phyloP scores from a whole-genome alignment of 2,113 vertebrate species.

The Syngnathus floridae region DNA sequence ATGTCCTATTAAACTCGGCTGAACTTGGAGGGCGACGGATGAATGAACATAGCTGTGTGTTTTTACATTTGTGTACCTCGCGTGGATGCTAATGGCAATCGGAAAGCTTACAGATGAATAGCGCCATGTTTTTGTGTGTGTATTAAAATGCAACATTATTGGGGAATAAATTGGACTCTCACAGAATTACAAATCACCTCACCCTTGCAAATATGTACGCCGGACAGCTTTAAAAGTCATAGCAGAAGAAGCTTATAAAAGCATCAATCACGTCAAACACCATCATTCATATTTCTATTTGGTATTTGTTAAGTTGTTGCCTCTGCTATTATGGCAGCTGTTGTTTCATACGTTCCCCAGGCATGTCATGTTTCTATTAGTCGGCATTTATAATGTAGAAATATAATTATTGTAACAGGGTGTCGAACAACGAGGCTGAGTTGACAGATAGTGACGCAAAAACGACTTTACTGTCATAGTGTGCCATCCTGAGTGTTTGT shows the following conservation, averaged over 20 bases:
- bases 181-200: conserved; percentile 53
- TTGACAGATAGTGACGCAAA: conserved; percentile 55
- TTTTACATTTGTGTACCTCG: conserved; percentile 15
- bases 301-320: conserved; percentile 64
- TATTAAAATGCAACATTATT: conserved; percentile 59
- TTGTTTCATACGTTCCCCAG: conserved; percentile 63
- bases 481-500: conserved; percentile 6
- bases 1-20: conserved; percentile 32
- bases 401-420: conserved; percentile 70
- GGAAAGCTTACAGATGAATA: conserved; percentile 53
- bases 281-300: conserved; percentile 58
- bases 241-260: conserved; percentile 6
- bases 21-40: conserved; percentile 50
- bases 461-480: conserved; percentile 19
- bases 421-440: conserved; percentile 46
- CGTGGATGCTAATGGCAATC: conserved; percentile 27
- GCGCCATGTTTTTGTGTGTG: conserved; percentile 43
- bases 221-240: conserved; percentile 31
- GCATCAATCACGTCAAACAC: conserved; percentile 59
- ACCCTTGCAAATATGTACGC: conserved; percentile 47
- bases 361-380: conserved; percentile 63
- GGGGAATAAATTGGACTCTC: conserved; percentile 58
- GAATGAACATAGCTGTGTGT: conserved; percentile 41
- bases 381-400: conserved; percentile 64
- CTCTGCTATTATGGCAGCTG: conserved; percentile 54